Base-by-base conservation (phyloP, 2,113 vertebrate genomes). In the Microtus montanus region DNA sequence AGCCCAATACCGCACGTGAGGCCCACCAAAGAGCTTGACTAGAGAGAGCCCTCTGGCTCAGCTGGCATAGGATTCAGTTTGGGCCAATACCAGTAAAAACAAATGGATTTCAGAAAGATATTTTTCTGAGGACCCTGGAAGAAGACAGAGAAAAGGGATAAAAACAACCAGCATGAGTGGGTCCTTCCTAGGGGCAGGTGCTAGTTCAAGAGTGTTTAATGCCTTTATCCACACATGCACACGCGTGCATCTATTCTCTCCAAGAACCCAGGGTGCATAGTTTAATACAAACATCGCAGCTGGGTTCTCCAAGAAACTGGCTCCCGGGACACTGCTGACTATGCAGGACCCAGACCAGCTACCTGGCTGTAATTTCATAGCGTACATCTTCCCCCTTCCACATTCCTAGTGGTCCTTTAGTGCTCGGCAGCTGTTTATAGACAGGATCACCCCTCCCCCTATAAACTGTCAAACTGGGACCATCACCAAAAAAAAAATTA, bases 391-490 rank as follows among this genome's bases (percentile, higher is more conserved):
- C 24, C 30, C 4, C 11, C 1, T 52, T 33, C 44, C 61, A 38
- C 77, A 41, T 78, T 83, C 5, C 87, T 7, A 5, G 38, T 10
- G 5, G n/a, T 11, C 47, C 77, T 41, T 58, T 26, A 0, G 3
- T 0, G 14, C 28, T 15, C 1, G 33, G 85, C 90, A 74, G 85
- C 92, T 97, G 90, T 97, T 64, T 49, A 10, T 93, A 92, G 96
- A 96, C 97, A 94, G 97, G 89, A 89, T 84, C 89, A 73, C 91
- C 92, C 63, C 77, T 92, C 64, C 84, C 33, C 54, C 19, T 22
- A 58, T 49, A 33, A 94, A 84, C 88, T 68, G 89, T 93, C 96
- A 93, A 93, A 93, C 90, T 80, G 96, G 93, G 95, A 94, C 86
- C 58, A 49, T 35, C 20, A 52, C 44, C 64, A 49, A 49, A 64